These are phyloP conservation scores for Epizoanthus scotinus DNA, from an alignment of 92 coral and sea anemone species.

Conservation along the genomic window DNA sequence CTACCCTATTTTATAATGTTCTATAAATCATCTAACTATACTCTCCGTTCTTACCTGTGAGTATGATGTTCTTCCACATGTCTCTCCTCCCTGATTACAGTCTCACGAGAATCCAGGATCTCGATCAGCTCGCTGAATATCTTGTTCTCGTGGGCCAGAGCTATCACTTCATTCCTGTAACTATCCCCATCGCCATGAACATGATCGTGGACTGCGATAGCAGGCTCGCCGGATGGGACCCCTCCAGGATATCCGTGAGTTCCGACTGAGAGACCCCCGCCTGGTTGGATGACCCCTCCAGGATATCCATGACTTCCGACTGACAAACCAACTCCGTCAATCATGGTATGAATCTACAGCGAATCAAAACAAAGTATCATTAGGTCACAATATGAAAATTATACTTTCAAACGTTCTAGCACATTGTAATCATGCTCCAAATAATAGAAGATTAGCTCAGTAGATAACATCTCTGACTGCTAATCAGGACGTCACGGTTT, in stretches of 20 bases:
- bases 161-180: slow-evolving; percentile 65
- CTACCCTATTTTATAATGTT: too few species aligned
- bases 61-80: slow-evolving; percentile 38
- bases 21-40: too few species aligned
- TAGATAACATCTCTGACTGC: too few species aligned
- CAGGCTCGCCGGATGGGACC: not conserved
- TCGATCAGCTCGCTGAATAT: slow-evolving; percentile 71
- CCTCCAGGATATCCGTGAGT: not conserved
- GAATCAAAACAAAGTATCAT: not conserved
- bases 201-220: not conserved
- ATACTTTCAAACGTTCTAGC: too few species aligned
- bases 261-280: not conserved
- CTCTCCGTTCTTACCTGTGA: slow-evolving; percentile 6
- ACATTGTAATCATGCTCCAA: too few species aligned
- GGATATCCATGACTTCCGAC: slow-evolving; percentile 1
- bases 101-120: slow-evolving; percentile 55
- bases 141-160: slow-evolving; percentile 73
- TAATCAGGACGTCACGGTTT: too few species aligned
- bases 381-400: not conserved
- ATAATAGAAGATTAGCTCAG: too few species aligned
- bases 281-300: not conserved
- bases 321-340: slow-evolving; percentile 9
- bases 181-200: not conserved
- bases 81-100: slow-evolving; percentile 38
- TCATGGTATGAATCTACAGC: not conserved